Conservation (phyloP, 2,888 invertebrate genomes). For the Andrena hattorfiana region DNA sequence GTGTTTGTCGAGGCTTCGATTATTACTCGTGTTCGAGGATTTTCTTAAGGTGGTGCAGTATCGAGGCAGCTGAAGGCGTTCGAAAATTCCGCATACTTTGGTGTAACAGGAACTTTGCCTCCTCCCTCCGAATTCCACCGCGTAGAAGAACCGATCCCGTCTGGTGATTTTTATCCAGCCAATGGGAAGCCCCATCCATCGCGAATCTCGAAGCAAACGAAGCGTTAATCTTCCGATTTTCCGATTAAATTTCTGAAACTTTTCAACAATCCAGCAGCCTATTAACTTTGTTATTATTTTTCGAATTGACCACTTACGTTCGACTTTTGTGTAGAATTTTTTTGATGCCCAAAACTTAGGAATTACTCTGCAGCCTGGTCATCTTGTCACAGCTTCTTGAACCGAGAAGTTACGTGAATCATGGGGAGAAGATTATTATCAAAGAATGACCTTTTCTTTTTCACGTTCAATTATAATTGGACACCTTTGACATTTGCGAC, state of each 20-base stretch:
- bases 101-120: slow-evolving; percentile 1
- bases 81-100: slow-evolving; percentile 11
- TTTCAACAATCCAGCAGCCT: background rate
- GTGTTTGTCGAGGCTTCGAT: slow-evolving; percentile 37
- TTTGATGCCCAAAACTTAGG: background rate
- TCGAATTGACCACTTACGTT: background rate
- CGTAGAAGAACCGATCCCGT: background rate
- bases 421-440: background rate
- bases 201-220: slow-evolving; percentile 5
- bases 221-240: slow-evolving; percentile 24
- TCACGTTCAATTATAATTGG: no score
- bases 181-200: slow-evolving; percentile 10
- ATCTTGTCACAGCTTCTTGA: background rate
- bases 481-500: no score
- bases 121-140: background rate
- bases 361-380: background rate
- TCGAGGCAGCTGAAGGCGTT: slow-evolving; percentile 13
- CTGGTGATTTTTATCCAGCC: background rate
- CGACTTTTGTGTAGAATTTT: background rate
- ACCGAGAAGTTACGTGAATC: background rate
- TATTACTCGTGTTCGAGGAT: slow-evolving; percentile 10
- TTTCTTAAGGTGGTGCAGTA: slow-evolving; percentile 7
- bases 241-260: slow-evolving; percentile 1
- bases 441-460: background rate
- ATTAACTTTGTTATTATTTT: background rate